Percentiles rank a stretch among this genome's conserved stretches.
Conservation (phyloP, 1,140 invertebrate species). For the Apocrypta bakeri region DNA sequence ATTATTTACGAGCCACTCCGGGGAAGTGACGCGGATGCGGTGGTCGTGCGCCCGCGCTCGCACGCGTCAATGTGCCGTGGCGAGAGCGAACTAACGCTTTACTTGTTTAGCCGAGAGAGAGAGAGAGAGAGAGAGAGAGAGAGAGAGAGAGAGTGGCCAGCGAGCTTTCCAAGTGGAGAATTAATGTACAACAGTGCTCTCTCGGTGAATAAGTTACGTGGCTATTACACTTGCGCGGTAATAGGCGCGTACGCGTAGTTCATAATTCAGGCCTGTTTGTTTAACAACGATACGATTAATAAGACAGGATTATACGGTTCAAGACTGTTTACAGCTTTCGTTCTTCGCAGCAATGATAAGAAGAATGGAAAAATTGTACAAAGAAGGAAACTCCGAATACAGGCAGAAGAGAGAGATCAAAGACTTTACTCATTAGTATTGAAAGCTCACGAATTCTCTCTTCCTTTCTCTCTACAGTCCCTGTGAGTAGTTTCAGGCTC, state of each 20-base stretch:
- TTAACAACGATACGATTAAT: not conserved
- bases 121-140: not conserved
- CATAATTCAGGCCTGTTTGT: not conserved
- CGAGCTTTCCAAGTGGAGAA: not conserved
- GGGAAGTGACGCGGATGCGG: not conserved
- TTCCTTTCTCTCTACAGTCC: too few relatives aligned
- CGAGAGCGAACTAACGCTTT: not conserved
- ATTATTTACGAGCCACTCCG: constrained; percentile 37
- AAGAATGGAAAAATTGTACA: too few relatives aligned
- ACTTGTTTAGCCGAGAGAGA: not conserved
- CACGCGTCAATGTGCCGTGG: not conserved
- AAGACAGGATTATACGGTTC: too few relatives aligned
- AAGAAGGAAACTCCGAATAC: too few relatives aligned
- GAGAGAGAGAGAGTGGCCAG: too few relatives aligned
- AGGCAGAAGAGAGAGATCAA: too few relatives aligned
- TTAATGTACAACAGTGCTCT: not conserved
- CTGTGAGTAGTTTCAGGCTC: too few relatives aligned
- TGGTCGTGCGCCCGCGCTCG: not conserved
- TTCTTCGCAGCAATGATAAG: too few relatives aligned
- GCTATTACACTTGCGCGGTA: constrained; percentile 1
- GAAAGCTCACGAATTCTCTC: too few relatives aligned
- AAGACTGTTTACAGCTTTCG: too few relatives aligned
- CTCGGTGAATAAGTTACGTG: not conserved
- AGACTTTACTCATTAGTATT: too few relatives aligned
- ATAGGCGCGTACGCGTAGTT: not conserved